phyloP scores from a whole-genome alignment of 2,797 vertebrate species.

The Chelidonichthys spinosus region DNA sequence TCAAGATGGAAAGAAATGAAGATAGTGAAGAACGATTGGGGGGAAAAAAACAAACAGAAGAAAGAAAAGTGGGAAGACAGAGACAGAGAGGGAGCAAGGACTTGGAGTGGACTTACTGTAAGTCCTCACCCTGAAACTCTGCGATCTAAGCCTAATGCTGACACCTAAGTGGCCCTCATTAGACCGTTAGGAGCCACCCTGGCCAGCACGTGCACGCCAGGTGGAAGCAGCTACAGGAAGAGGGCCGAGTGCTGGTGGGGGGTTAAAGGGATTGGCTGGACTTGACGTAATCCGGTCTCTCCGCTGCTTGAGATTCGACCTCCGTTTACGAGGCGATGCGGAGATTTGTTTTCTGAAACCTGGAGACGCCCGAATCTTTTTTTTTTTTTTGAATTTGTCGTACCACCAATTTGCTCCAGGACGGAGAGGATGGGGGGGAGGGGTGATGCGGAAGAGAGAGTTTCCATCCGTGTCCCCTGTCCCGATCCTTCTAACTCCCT shows the following conservation, averaged over 20 bases:
- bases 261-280: constrained; percentile 70
- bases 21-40: constrained; percentile 7
- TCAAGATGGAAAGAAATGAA: not conserved
- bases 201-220: constrained; percentile 54
- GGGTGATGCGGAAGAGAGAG: constrained; percentile 42
- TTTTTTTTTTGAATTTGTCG: constrained; percentile 32
- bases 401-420: constrained; percentile 63
- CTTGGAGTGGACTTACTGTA: constrained; percentile 63
- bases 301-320: constrained; percentile 54
- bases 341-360: constrained; percentile 56
- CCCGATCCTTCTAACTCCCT: constrained; percentile 37
- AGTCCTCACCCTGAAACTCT: constrained; percentile 66
- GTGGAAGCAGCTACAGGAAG: constrained; percentile 48
- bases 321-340: constrained; percentile 49
- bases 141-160: constrained; percentile 59
- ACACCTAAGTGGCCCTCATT: constrained; percentile 78
- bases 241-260: constrained; percentile 17
- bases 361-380: constrained; percentile 32
- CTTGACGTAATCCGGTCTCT: constrained; percentile 70
- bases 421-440: constrained; percentile 33
- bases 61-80: constrained; percentile 11
- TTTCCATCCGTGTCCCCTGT: constrained; percentile 31
- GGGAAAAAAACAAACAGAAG: not conserved
- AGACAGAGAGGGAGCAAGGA: constrained; percentile 24
- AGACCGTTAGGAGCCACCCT: constrained; percentile 66